Base-by-base conservation (phyloP, 2,113 vertebrate species). In the Rhea pennata region DNA sequence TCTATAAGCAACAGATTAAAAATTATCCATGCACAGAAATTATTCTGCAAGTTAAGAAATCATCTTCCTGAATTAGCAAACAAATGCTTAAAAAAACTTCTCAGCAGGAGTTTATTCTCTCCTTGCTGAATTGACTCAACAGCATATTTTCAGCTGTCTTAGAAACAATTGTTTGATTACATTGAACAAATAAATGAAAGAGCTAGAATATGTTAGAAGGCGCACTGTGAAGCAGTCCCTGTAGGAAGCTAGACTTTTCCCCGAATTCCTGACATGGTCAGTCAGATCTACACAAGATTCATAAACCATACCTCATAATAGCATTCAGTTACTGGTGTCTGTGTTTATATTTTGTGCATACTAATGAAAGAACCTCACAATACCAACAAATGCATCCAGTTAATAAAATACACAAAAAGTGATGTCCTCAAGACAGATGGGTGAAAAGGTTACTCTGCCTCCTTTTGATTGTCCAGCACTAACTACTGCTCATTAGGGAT, bases 1-100 rank as follows among this genome's bases (percentile, higher is more conserved):
- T 83, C 78, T 80, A 80, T 76, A 92, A 64, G 46, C 90, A 84
- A 70, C 39, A 90, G 44, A 84, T 86, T 88, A 93, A 58, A 97
- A 88, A 82, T 72, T 73, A 94, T 39, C 58, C 64, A 31, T 33
- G 53, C 42, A 92, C 39, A 74, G 73, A 73, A 84, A 67, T 73
- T 90, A 91, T 86, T 95, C 51, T 88, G 27, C 42, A 92, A 83
- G 12, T 66, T 84, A 16, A 81, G 46, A 86, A 65, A 91, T n/a
- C 86, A 48, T 73, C 12, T 77, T 66, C 42, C 69, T 54, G 26
- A 87, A 80, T 31, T 54, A 77, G 20, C 26, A 75, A 74, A 10
- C 21, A 51, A 93, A 80, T 50, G 50, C 36, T 59, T 77, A 80
- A 12, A 77, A 50, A 93, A 91, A 58, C 27, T 77, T 86, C 67